phyloP scores from a whole-genome alignment of 2,888 invertebrate species.

The Ornithoptera priamus region DNA sequence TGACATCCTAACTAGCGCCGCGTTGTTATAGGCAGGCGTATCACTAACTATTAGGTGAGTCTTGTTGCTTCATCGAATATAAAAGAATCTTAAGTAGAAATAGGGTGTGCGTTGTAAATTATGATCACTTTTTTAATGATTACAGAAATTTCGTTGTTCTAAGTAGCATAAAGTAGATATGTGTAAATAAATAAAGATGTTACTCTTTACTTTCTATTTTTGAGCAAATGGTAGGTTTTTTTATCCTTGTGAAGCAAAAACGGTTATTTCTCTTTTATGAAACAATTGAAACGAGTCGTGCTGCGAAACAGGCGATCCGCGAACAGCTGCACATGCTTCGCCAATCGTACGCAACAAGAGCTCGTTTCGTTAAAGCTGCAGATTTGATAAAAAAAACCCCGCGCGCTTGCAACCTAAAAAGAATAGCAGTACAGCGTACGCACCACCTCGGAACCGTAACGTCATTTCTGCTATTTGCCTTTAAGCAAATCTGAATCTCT shows the following conservation, averaged over 20 bases:
- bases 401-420: constrained; percentile 61
- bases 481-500: constrained; percentile 46
- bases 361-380: constrained; percentile 71
- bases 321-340: constrained; percentile 56
- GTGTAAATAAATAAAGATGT: too few species aligned
- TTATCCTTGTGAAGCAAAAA: not conserved
- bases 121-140: too few species aligned
- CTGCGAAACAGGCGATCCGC: constrained; percentile 29
- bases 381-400: constrained; percentile 71
- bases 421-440: constrained; percentile 57
- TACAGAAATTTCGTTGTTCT: too few species aligned
- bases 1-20: too few species aligned
- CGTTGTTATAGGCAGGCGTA: too few species aligned
- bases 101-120: too few species aligned
- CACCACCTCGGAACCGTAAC: constrained; percentile 55
- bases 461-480: constrained; percentile 38
- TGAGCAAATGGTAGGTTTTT: too few species aligned
- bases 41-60: too few species aligned
- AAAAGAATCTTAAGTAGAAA: too few species aligned
- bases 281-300: constrained; percentile 30
- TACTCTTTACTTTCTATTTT: too few species aligned
- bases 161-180: too few species aligned
- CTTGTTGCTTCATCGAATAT: too few species aligned
- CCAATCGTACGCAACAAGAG: constrained; percentile 61
- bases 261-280: constrained; percentile 16